phyloP scores from a whole-genome alignment of 2,888 invertebrate genomes.

The Physocephala rufipes region DNA sequence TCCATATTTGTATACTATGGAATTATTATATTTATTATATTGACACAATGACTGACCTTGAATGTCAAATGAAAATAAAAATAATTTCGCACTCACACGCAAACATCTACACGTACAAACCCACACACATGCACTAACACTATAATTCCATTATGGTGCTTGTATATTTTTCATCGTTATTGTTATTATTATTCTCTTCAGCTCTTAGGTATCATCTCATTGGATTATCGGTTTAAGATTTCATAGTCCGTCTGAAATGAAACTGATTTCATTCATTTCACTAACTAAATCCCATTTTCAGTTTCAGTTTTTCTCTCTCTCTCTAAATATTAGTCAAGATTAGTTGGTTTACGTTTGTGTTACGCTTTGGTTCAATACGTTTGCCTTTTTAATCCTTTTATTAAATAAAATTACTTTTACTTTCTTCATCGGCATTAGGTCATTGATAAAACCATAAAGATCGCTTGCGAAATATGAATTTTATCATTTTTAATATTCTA shows the following conservation, averaged over 20 bases:
- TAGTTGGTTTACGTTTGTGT: conserved; percentile 19
- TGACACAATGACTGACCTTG: conserved; percentile 31
- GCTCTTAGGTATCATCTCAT: not conserved
- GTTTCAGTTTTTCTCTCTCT: not conserved
- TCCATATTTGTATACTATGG: no score
- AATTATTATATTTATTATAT: not conserved
- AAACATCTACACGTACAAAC: no score
- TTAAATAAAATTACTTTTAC: no score
- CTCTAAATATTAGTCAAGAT: not conserved
- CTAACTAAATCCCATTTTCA: no score
- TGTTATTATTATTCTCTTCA: not conserved
- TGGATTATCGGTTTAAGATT: not conserved
- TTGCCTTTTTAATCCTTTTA: no score
- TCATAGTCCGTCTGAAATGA: conserved; percentile 9
- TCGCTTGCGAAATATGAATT: not conserved
- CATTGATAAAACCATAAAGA: no score
- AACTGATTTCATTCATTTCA: conserved; percentile 4
- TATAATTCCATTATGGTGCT: not conserved
- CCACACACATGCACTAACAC: no score
- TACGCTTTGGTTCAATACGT: not conserved
- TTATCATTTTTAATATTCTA: not conserved
- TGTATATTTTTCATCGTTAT: conserved; percentile 2
- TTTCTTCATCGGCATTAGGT: no score
- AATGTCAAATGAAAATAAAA: conserved; percentile 21
- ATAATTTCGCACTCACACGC: conserved; percentile 10